These are phyloP conservation scores for Pseudococcus longispinus DNA, from an alignment of 2,888 invertebrate genomes.

Conservation along the genomic window DNA sequence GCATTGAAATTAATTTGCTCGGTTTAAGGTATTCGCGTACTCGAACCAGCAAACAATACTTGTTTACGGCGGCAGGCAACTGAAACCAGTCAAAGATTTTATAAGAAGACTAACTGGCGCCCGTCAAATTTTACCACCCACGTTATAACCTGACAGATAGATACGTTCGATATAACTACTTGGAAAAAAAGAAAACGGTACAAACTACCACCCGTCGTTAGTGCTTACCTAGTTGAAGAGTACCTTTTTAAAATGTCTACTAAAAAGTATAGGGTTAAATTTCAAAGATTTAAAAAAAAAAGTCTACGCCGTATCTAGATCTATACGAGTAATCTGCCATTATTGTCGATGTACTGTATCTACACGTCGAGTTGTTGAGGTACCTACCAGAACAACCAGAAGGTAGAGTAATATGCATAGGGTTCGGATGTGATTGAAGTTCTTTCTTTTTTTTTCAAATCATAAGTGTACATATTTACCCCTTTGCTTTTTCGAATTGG, in stretches of 20 bases:
- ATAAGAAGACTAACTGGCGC: constrained; percentile 47
- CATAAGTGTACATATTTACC: background rate
- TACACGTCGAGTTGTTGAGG: background rate
- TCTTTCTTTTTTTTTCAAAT: background rate
- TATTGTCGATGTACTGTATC: background rate
- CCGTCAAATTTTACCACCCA: constrained; percentile 50
- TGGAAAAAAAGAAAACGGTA: constrained; percentile 42
- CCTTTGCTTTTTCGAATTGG: background rate
- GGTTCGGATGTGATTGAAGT: background rate
- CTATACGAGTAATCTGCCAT: constrained; percentile 16
- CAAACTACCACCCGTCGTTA: constrained; percentile 36
- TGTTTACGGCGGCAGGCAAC: background rate
- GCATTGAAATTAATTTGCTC: constrained; percentile 16
- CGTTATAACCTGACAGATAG: constrained; percentile 52
- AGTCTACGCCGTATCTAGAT: constrained; percentile 10
- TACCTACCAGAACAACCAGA: too few relatives aligned
- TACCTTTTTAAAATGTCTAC: constrained; percentile 38
- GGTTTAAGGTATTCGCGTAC: background rate
- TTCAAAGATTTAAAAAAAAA: constrained; percentile 36
- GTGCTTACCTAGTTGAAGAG: constrained; percentile 31
- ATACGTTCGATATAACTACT: constrained; percentile 33
- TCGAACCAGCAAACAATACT: background rate
- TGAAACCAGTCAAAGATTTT: background rate
- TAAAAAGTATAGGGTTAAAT: constrained; percentile 38
- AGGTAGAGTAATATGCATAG: background rate